Conservation (phyloP, 2,113 vertebrate species). For the Melanocharis versteri region DNA sequence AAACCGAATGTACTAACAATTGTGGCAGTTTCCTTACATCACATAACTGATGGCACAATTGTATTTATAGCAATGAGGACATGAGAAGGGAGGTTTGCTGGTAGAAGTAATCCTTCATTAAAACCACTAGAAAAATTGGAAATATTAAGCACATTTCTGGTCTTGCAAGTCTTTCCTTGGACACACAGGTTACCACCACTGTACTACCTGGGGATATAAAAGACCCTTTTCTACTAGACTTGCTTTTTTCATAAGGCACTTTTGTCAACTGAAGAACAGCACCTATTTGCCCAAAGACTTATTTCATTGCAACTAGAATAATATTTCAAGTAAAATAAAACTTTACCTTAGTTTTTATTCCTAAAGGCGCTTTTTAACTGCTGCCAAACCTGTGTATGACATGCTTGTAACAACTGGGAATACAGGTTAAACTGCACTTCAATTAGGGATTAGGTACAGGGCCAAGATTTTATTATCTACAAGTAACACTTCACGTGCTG, state of each 20-base stretch:
- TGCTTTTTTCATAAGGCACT: background rate
- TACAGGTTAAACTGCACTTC: constrained; percentile 21
- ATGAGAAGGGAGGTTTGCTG: background rate
- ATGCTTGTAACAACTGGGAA: background rate
- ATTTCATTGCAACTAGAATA: background rate
- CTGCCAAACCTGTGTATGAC: background rate
- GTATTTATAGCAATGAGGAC: background rate
- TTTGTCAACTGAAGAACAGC: background rate
- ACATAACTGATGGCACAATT: background rate
- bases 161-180: background rate
- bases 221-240: background rate
- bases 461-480: background rate
- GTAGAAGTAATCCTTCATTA: background rate
- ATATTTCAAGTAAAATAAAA: background rate
- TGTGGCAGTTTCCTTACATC: background rate
- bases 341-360: background rate
- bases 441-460: background rate
- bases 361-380: background rate
- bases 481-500: background rate
- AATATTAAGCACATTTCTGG: background rate
- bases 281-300: background rate
- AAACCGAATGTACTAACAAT: background rate
- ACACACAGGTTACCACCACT: background rate
- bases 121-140: background rate
- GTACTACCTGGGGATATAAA: background rate